Evolutionary conservation across 2,113 vertebrate genomes (phyloP).

Genomic region (Paralichthys olivaceus): DNA sequence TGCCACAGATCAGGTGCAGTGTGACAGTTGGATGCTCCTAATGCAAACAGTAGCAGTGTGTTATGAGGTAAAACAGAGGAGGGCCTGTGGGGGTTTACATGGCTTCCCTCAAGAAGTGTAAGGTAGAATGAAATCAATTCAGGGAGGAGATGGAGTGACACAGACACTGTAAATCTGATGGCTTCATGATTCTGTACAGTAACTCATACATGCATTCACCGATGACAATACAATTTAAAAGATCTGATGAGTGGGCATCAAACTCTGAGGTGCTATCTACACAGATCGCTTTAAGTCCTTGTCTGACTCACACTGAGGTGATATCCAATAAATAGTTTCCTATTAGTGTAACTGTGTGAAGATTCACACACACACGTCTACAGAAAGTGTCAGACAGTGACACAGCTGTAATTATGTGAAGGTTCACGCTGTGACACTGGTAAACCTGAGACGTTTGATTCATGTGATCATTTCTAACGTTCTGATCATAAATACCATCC

Average conservation of each 20-base stretch:
- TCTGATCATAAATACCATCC: neutral
- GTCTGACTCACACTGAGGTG: conserved; percentile 45
- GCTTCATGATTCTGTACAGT: conserved; percentile 35
- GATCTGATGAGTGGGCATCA: conserved; percentile 24
- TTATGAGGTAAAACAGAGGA: conserved; percentile 1
- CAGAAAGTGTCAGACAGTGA: conserved; percentile 17
- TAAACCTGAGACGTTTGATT: neutral
- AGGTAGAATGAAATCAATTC: conserved; percentile 49
- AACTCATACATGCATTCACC: neutral
- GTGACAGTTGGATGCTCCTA: conserved; percentile 4
- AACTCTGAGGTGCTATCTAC: neutral
- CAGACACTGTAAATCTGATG: conserved; percentile 16
- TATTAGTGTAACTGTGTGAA: conserved; percentile 54
- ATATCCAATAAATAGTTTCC: conserved; percentile 46
- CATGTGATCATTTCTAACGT: neutral
- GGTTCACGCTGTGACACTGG: conserved; percentile 20
- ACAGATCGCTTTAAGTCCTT: neutral
- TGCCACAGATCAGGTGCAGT: neutral
- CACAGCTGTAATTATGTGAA: conserved; percentile 21
- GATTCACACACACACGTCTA: conserved; percentile 20
- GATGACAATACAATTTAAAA: neutral
- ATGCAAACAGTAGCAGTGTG: conserved; percentile 2
- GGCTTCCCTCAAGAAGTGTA: conserved; percentile 15
- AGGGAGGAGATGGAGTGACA: conserved; percentile 11
- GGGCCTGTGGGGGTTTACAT: conserved; percentile 7